Evolutionary conservation across 2,888 invertebrate genomes (phyloP).

Genomic region (Latheticus oryzae): DNA sequence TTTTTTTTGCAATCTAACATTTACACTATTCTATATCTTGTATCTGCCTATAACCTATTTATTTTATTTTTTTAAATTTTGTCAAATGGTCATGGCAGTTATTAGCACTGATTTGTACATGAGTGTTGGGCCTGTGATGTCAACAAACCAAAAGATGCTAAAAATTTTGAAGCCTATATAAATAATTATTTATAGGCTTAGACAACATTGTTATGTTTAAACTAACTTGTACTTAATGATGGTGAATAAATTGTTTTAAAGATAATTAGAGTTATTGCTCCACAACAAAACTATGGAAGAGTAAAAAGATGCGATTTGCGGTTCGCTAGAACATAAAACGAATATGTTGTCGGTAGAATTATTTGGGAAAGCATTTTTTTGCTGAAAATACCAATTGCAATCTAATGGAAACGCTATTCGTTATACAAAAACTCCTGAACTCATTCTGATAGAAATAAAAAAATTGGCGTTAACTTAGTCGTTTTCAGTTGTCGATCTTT

Average conservation of each 20-base stretch:
- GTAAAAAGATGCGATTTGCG: too few relatives aligned
- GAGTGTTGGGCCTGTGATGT: constrained; percentile 61
- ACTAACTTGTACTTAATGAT: constrained; percentile 61
- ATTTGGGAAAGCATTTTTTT: too few relatives aligned
- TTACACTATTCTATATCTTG: constrained; percentile 3
- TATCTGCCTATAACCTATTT: constrained; percentile 11
- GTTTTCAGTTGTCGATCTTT: too few relatives aligned
- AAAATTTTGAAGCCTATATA: constrained; percentile 57
- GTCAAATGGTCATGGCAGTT: constrained; percentile 37
- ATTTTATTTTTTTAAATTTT: constrained; percentile 26
- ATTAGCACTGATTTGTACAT: constrained; percentile 40
- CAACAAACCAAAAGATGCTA: constrained; percentile 58
- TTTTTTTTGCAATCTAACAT: constrained; percentile 23
- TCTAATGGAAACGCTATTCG: too few relatives aligned
- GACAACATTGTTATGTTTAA: constrained; percentile 65
- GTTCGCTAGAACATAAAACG: too few relatives aligned
- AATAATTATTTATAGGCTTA: constrained; percentile 58
- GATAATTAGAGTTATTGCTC: too few relatives aligned
- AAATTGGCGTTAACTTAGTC: too few relatives aligned
- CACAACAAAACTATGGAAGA: too few relatives aligned
- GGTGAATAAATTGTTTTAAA: constrained; percentile 63
- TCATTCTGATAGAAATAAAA: too few relatives aligned
- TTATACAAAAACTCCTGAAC: too few relatives aligned
- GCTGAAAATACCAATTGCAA: too few relatives aligned
- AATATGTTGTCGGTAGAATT: too few relatives aligned